Evolutionary conservation across 2,888 invertebrate genomes (phyloP).

Genomic region (Epistrophe eligans): DNA sequence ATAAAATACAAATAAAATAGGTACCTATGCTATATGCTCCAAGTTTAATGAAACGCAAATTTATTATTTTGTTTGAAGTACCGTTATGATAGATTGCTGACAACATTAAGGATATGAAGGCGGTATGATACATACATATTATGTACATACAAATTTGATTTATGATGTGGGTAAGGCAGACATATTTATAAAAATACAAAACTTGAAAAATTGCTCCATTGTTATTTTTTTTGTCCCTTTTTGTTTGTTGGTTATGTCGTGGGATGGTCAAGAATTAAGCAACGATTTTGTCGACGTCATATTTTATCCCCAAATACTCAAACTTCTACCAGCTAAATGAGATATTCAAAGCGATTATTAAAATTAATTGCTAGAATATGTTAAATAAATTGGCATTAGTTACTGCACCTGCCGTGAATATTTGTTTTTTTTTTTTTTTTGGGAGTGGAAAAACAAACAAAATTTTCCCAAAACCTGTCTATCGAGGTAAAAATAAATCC

Average conservation of each 20-base stretch:
- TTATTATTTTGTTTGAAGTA: slow-evolving; percentile 20
- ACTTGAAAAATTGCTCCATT: slow-evolving; percentile 6
- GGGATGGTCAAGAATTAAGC: slow-evolving; percentile 8
- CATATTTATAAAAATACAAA: slow-evolving; percentile 8
- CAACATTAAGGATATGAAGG: slow-evolving; percentile 1
- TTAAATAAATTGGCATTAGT: slow-evolving; percentile 6
- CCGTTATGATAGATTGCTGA: slow-evolving; percentile 30
- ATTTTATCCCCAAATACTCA: background rate
- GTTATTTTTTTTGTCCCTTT: background rate
- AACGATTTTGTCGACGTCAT: background rate
- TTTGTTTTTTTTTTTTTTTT: background rate
- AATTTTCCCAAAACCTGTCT: background rate
- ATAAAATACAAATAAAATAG: background rate
- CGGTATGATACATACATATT: too few relatives aligned
- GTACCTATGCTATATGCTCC: background rate
- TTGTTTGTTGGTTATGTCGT: background rate
- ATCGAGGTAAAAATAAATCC: background rate
- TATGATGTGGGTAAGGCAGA: slow-evolving; percentile 20
- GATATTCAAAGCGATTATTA: slow-evolving; percentile 2
- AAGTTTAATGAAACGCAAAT: slow-evolving; percentile 11
- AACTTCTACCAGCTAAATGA: background rate
- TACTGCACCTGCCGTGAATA: background rate
- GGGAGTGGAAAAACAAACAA: background rate
- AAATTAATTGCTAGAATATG: slow-evolving; percentile 32
- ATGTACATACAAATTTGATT: slow-evolving; percentile 1